Conservation (phyloP, 2,888 invertebrate species). For the Rhagonycha lutea region DNA sequence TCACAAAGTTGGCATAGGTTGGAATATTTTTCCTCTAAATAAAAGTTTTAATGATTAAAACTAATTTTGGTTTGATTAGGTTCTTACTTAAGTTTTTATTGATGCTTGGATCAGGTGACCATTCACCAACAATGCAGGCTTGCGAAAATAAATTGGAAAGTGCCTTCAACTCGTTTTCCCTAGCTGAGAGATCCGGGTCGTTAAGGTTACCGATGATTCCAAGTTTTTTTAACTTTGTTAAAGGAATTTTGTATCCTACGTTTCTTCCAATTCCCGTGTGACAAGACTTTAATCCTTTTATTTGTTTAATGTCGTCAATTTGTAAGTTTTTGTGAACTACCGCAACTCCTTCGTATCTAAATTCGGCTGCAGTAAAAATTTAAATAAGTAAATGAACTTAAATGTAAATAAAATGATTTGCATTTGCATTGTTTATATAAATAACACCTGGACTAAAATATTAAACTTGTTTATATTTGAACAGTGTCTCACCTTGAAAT, state of each 20-base stretch:
- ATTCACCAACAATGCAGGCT: constrained; percentile 85
- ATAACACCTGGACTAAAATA: not conserved
- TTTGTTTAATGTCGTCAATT: constrained; percentile 67
- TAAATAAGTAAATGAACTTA: not conserved
- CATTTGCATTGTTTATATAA: not conserved
- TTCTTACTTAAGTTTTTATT: constrained; percentile 73
- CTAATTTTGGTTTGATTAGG: not conserved
- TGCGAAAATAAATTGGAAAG: constrained; percentile 78
- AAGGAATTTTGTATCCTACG: constrained; percentile 85
- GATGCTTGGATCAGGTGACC: constrained; percentile 76
- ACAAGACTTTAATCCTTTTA: constrained; percentile 80
- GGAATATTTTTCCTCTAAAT: constrained; percentile 72
- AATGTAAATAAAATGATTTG: constrained; percentile 2
- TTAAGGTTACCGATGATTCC: constrained; percentile 69
- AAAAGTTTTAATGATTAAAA: not conserved
- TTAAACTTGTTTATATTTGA: not conserved
- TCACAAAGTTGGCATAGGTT: constrained; percentile 80
- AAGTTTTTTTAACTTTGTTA: constrained; percentile 76
- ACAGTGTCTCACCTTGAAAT: constrained; percentile 5
- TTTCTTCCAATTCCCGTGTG: constrained; percentile 87
- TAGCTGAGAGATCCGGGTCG: constrained; percentile 69
- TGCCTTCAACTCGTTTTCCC: constrained; percentile 82
- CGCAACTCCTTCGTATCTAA: constrained; percentile 81
- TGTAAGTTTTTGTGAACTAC: constrained; percentile 77
- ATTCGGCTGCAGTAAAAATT: constrained; percentile 64